These are phyloP conservation scores for Sycophaga agraensis DNA, from an alignment of 1,140 invertebrate genomes.

Conservation along the genomic window DNA sequence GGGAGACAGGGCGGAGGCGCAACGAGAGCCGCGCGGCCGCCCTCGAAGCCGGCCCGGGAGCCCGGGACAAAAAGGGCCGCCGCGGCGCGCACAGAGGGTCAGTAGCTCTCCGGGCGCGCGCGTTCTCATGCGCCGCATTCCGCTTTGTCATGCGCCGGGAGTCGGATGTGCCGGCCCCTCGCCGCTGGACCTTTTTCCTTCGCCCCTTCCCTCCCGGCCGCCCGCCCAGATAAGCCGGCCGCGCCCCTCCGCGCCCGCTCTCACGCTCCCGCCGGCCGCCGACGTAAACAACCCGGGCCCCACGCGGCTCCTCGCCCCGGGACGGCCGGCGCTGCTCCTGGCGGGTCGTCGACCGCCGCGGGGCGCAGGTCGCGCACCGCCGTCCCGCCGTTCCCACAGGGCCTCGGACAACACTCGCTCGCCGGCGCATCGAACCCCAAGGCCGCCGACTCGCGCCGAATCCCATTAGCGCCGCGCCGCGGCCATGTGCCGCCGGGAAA, in stretches of 20 bases:
- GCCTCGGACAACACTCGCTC: too few relatives aligned
- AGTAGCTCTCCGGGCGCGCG: conserved; percentile 49
- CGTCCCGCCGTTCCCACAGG: too few relatives aligned
- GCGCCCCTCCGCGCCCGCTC: conserved; percentile 48
- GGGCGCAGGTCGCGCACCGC: too few relatives aligned
- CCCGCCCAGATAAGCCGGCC: too few relatives aligned
- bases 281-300: conserved; percentile 52
- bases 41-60: conserved; percentile 12
- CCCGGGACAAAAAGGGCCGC: conserved; percentile 24
- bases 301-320: too few relatives aligned
- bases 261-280: conserved; percentile 45
- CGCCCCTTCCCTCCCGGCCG: not conserved
- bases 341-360: too few relatives aligned
- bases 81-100: conserved; percentile 25
- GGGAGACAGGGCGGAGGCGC: not conserved
- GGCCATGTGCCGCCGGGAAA: too few relatives aligned
- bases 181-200: conserved; percentile 18
- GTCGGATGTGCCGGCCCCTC: conserved; percentile 33
- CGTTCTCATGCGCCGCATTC: conserved; percentile 58
- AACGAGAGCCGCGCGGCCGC: not conserved
- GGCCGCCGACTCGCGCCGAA: too few relatives aligned
- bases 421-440: too few relatives aligned
- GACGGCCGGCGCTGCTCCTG: too few relatives aligned
- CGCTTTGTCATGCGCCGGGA: conserved; percentile 50
- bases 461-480: too few relatives aligned